These are phyloP conservation scores for Sorex maritimensis DNA, from an alignment of 2,797 vertebrate genomes.

Conservation along the genomic window DNA sequence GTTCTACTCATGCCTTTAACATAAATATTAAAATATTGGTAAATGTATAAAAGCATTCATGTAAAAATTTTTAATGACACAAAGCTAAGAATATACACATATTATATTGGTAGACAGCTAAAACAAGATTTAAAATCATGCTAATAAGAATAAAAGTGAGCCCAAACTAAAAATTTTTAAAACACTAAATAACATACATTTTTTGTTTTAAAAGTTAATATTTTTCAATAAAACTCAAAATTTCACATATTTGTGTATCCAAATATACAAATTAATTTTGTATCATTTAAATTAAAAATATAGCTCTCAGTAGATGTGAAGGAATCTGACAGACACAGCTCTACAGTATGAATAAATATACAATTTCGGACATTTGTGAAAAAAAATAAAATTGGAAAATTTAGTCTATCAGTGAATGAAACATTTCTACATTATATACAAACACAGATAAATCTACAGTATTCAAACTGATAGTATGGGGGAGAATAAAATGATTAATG, in stretches of 20 bases:
- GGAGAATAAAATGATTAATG: neutral
- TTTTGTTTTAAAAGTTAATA: constrained; percentile 41
- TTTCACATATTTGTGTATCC: neutral
- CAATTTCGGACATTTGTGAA: neutral
- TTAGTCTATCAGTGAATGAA: neutral
- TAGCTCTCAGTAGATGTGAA: neutral
- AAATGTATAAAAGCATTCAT: neutral
- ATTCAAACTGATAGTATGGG: neutral
- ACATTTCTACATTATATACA: neutral
- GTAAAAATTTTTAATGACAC: constrained; percentile 33
- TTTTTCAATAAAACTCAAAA: constrained; percentile 28
- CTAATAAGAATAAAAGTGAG: constrained; percentile 26
- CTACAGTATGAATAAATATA: constrained; percentile 14
- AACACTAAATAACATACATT: neutral
- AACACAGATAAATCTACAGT: neutral
- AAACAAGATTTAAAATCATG: constrained; percentile 34
- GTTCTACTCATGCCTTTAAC: neutral
- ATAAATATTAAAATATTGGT: neutral
- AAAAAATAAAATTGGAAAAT: neutral
- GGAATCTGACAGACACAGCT: constrained; percentile 26
- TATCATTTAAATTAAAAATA: constrained; percentile 49
- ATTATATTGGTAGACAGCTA: neutral
- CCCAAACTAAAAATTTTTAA: neutral
- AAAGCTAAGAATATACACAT: constrained; percentile 3
- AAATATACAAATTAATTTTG: constrained; percentile 15